These are phyloP conservation scores for Chunga burmeisteri DNA, from an alignment of 2,113 vertebrate genomes.

Conservation along the genomic window DNA sequence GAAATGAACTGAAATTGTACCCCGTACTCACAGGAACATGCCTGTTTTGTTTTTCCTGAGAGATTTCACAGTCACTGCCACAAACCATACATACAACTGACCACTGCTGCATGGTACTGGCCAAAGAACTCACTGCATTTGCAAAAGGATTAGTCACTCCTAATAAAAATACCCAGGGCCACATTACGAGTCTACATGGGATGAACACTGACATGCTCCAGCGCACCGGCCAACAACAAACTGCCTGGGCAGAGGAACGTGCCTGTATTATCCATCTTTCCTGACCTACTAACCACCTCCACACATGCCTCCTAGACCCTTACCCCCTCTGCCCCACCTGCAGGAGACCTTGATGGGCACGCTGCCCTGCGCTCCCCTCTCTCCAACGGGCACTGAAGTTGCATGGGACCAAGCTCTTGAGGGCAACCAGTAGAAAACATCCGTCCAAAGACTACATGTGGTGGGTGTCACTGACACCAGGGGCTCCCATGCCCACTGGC, in stretches of 20 bases:
- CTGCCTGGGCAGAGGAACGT: not conserved
- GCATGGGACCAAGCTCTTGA: not conserved
- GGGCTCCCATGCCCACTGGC: not conserved
- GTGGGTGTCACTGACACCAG: not conserved
- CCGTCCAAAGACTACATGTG: not conserved
- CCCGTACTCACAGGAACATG: not conserved
- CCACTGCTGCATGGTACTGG: not conserved
- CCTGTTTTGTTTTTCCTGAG: not conserved
- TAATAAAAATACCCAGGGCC: not conserved
- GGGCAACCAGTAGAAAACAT: not conserved
- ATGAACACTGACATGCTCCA: not conserved
- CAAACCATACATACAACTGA: not conserved
- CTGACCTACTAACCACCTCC: not conserved
- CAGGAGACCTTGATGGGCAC: not conserved
- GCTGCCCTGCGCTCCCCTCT: not conserved
- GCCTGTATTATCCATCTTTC: not conserved
- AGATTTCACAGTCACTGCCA: not conserved
- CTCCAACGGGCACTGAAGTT: accelerated
- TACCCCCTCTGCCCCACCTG: accelerated
- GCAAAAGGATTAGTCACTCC: not conserved
- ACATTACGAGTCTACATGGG: not conserved
- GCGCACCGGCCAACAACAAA: not conserved
- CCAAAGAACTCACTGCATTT: not conserved
- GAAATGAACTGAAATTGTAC: not conserved
- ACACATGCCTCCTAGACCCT: not conserved